Evolutionary conservation across 2,797 vertebrate genomes (phyloP).

Genomic region (Cygnus olor): DNA sequence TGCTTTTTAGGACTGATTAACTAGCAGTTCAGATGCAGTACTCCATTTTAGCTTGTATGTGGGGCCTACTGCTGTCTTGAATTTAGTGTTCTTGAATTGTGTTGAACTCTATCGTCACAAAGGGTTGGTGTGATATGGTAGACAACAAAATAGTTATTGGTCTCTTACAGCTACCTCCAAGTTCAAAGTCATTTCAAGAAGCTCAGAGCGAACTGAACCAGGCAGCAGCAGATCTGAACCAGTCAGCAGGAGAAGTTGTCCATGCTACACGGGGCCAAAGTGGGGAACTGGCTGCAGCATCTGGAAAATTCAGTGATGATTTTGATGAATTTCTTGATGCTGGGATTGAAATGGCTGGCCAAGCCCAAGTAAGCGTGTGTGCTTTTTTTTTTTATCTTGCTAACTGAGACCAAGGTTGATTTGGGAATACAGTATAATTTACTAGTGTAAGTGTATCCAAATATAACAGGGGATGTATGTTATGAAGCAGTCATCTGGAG

Average conservation of each 20-base stretch:
- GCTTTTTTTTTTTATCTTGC: not conserved
- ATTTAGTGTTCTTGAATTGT: not conserved
- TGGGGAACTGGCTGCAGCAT: conserved; percentile 92
- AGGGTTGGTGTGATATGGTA: not conserved
- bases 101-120: not conserved
- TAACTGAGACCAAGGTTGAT: not conserved
- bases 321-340: conserved; percentile 98
- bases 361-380: conserved; percentile 87
- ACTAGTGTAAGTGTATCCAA: not conserved
- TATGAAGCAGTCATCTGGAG: not conserved
- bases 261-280: conserved; percentile 94
- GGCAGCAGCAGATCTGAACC: conserved; percentile 95
- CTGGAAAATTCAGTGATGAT: conserved; percentile 97
- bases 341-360: conserved; percentile 98
- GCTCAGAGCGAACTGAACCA: conserved; percentile 97
- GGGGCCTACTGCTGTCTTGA: not conserved
- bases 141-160: not conserved
- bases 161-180: conserved; percentile 87
- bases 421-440: not conserved
- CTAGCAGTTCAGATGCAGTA: not conserved
- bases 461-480: not conserved
- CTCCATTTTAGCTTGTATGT: not conserved
- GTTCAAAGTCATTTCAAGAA: conserved; percentile 96
- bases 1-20: not conserved
- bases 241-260: conserved; percentile 96